Evolutionary conservation across 2,113 vertebrate species (phyloP), one percentile per base, ranked within the genome.

Genomic region (Pteruthius melanotis): DNA sequence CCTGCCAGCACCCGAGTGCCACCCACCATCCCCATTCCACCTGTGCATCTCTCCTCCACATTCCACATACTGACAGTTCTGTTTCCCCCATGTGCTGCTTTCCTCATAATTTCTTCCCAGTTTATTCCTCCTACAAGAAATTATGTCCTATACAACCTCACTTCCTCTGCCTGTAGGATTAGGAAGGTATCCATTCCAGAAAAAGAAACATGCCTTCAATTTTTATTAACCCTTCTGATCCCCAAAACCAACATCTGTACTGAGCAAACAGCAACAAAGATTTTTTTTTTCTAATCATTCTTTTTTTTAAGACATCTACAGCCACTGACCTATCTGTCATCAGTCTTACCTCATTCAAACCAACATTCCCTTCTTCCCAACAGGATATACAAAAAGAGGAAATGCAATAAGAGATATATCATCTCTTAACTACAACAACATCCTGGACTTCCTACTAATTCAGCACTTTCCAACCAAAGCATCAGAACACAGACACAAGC

Each of bases 91-190:
- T 5, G 15, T 76, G 40, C 53, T 56, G 61, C 75, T 68, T 76
- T 47, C 39, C n/a, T 68, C 42, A 3, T 30, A 61, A 49, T 26
- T 80, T 79, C 37, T 77, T 71, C 75, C 24, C 37, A 65, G 23
- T 52, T 90, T 53, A 77, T 79, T 90, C 63, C 49, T 91, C 74
- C 74, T 71, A 65, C 79, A 50, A 66, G 16, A 89, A 80, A 53
- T 70, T 40, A 83, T 40, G 65, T 80, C 63, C 75, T 45, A 53
- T 45, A 57, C n/a, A 69, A 27, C 13, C 45, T 56, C 50, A 77
- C 31, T 63, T 80, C 66, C 63, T 77, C 63, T 0, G 0, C 50
- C 18, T 10, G 31, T 10, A 76, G 37, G 13, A 75, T 1, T 4
- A 56, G 42, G 19, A 75, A 71, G 9, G 15, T 30, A 81, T 8